Conservation (phyloP, 2,797 vertebrate species). For the Sebastes vulpes region DNA sequence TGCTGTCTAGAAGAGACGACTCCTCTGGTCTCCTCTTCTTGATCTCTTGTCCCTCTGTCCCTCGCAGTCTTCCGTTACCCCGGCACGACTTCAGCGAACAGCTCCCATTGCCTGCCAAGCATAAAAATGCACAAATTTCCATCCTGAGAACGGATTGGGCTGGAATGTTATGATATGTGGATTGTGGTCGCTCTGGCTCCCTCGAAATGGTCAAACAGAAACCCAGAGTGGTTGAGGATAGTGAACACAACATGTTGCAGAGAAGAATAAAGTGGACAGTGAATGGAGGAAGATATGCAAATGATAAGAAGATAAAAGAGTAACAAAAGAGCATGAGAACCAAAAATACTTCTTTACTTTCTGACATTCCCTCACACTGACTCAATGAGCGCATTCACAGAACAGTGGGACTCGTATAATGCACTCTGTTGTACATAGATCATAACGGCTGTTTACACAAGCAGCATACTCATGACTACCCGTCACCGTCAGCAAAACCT, state of each 20-base stretch:
- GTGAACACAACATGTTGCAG: conserved; percentile 17
- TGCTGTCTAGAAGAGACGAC: background rate
- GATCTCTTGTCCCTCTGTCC: conserved; percentile 14
- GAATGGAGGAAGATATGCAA: conserved; percentile 3
- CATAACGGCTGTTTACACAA: conserved; percentile 77
- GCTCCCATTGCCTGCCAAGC: conserved; percentile 69
- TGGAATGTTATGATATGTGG: conserved; percentile 68
- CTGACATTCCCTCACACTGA: conserved; percentile 24
- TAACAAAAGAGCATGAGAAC: background rate
- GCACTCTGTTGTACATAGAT: conserved; percentile 27
- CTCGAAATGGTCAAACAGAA: conserved; percentile 50
- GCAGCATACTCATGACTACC: conserved; percentile 70
- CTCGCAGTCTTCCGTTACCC: conserved; percentile 15
- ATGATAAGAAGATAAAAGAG: background rate
- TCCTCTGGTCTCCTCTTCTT: conserved; percentile 23
- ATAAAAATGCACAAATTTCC: conserved; percentile 64
- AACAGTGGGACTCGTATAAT: conserved; percentile 11
- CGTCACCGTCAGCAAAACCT: conserved; percentile 72
- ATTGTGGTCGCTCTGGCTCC: conserved; percentile 59
- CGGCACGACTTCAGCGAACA: conserved; percentile 35
- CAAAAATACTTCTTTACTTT: background rate
- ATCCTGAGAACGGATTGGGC: conserved; percentile 37
- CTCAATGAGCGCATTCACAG: conserved; percentile 42
- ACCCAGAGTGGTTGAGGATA: conserved; percentile 43
- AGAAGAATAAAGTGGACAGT: conserved; percentile 1